Conservation (phyloP, 2,113 vertebrate genomes). For the Lophochroa leadbeateri region DNA sequence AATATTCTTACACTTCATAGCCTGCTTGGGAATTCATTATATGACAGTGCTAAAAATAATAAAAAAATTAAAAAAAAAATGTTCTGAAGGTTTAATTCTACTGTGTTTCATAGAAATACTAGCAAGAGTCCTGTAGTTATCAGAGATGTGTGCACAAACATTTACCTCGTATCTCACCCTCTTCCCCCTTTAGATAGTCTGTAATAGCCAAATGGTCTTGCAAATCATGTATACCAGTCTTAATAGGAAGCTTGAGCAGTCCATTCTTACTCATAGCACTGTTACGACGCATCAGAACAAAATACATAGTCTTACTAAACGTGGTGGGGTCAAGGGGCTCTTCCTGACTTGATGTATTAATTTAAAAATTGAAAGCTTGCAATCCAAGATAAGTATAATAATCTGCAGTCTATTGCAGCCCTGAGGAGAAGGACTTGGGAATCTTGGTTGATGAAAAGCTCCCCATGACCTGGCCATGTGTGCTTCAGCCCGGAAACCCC, state of each 20-base stretch:
- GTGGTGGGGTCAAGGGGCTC: neutral
- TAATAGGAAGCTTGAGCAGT: neutral
- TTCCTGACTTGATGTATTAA: neutral
- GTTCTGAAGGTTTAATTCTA: neutral
- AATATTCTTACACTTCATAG: neutral
- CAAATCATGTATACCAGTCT: accelerated
- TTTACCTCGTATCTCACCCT: neutral
- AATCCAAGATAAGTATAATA: neutral
- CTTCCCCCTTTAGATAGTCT: neutral
- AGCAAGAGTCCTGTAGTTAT: neutral
- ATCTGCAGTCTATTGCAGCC: neutral
- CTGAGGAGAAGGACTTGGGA: neutral
- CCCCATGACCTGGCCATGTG: neutral
- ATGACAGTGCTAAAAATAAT: neutral
- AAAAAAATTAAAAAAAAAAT: neutral
- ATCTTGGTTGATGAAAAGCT: neutral
- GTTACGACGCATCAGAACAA: neutral
- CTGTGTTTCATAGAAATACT: accelerated
- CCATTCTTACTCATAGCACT: neutral
- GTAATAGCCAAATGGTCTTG: neutral
- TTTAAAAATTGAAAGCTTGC: neutral
- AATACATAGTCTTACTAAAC: neutral
- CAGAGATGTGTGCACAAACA: neutral
- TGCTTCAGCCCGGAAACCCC: neutral
- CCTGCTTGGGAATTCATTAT: neutral